Base-by-base conservation (phyloP, 2,888 invertebrate genomes). In the Aromia moschata region DNA sequence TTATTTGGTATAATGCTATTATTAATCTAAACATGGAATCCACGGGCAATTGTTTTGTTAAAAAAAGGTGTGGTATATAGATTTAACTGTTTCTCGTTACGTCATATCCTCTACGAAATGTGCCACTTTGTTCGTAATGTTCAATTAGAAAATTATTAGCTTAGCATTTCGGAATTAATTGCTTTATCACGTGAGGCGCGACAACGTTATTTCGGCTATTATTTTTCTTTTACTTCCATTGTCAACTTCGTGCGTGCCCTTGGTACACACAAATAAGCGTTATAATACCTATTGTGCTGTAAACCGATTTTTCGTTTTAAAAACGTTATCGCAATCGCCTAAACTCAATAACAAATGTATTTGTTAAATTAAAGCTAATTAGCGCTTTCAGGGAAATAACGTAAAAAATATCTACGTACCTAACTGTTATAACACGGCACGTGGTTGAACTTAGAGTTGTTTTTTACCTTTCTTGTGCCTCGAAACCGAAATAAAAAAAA, bases 1-100 rank as follows among this genome's bases (percentile, higher is more conserved):
- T 65, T 67, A 67, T 63, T 59, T 56, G 46, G 62, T 52, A 58
- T 60, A 57, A 57, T 56, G 65, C 62, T 66, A 71, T 71, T 71
- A 69, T 70, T 68, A 71, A 71, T 71, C 70, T 69, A 68, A 71
- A 70, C 70, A 71, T 71, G 70, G 71, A 65, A 67, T 65, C 69
- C 67, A 53, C 65, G 59, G 53, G 60, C 69, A 62, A 71, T 71
- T 71, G 71, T 71, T 69, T 70, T 70, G 68, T 70, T 68, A 61
- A 64, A 69, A n/a, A 71, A 70, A 71, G 71, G 70, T 69, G 71
- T 67, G 70, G 71, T 69, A 67, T 70, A 69, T 62, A 64, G 58
- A 58, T 70, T 64, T 66, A 69, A 71, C 70, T 67, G 70, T 71
- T 66, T 62, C 37, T 45, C 52, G 53, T 71, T 64, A 65, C 70